Evolutionary conservation across 1,140 invertebrate genomes (phyloP).

Genomic region (Drosophila rhopaloa): DNA sequence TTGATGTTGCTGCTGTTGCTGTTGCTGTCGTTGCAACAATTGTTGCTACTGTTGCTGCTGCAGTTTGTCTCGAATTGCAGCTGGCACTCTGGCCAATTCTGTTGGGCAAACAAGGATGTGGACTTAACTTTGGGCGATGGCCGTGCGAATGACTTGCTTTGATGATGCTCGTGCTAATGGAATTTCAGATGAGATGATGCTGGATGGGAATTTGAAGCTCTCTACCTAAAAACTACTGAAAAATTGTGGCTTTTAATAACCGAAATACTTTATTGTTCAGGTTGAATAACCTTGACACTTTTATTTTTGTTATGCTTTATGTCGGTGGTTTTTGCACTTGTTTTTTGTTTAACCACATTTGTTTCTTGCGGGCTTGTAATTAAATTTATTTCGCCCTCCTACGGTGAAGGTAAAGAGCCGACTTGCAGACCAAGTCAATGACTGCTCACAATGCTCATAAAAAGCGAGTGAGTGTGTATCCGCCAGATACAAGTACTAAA

Average conservation of each 20-base stretch:
- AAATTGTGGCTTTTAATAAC: constrained; percentile 31
- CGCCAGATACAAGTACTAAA: constrained; percentile 6
- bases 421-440: constrained; percentile 30
- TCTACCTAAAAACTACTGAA: constrained; percentile 14
- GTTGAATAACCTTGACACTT: constrained; percentile 67
- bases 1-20: constrained; percentile 21
- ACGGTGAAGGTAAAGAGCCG: constrained; percentile 29
- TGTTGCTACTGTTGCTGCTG: constrained; percentile 12
- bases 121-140: constrained; percentile 28
- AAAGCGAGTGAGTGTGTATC: background rate
- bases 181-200: constrained; percentile 41
- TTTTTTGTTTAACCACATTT: constrained; percentile 15
- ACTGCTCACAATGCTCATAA: constrained; percentile 25
- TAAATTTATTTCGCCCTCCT: constrained; percentile 44
- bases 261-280: constrained; percentile 29
- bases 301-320: constrained; percentile 36
- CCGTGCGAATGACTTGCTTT: constrained; percentile 31
- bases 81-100: constrained; percentile 18
- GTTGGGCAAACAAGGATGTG: constrained; percentile 32
- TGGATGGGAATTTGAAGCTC: constrained; percentile 26
- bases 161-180: constrained; percentile 41
- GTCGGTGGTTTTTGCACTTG: constrained; percentile 19
- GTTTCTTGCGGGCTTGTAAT: constrained; percentile 32
- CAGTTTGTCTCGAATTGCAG: constrained; percentile 21
- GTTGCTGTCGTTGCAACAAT: background rate